Percentiles rank a stretch among this genome's conserved stretches.
phyloP scores from a whole-genome alignment of 2,113 vertebrate genomes.

The Noctilio leporinus region DNA sequence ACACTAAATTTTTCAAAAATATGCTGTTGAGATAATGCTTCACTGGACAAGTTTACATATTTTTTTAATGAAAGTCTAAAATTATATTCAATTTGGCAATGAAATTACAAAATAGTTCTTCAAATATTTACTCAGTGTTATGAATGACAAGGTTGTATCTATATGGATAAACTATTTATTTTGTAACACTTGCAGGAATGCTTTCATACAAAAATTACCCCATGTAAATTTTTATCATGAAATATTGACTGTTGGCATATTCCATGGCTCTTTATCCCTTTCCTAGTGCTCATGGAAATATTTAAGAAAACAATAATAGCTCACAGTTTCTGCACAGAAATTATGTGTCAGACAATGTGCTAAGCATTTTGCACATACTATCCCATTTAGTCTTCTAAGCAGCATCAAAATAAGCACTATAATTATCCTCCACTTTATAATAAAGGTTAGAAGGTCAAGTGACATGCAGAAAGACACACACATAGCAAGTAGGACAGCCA shows the following conservation, averaged over 20 bases:
- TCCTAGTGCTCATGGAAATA: background rate
- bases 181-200: background rate
- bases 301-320: background rate
- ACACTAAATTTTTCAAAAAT: slow-evolving; percentile 6
- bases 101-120: slow-evolving; percentile 37
- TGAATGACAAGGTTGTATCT: background rate
- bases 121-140: slow-evolving; percentile 7
- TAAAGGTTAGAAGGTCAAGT: background rate
- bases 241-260: background rate
- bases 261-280: background rate
- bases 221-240: background rate
- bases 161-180: background rate
- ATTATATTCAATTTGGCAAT: background rate
- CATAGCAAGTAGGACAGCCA: background rate
- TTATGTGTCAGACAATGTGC: background rate
- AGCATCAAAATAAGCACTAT: background rate
- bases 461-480: background rate
- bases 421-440: background rate
- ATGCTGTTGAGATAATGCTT: background rate
- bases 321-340: background rate
- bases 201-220: background rate
- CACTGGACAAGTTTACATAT: background rate
- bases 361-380: background rate
- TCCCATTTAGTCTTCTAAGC: background rate
- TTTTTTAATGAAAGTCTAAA: background rate